A percentile compares a stretch with the other conserved stretches of the same genome.
Conservation (phyloP, 2,888 invertebrate species). For the Crioceris asparagi region DNA sequence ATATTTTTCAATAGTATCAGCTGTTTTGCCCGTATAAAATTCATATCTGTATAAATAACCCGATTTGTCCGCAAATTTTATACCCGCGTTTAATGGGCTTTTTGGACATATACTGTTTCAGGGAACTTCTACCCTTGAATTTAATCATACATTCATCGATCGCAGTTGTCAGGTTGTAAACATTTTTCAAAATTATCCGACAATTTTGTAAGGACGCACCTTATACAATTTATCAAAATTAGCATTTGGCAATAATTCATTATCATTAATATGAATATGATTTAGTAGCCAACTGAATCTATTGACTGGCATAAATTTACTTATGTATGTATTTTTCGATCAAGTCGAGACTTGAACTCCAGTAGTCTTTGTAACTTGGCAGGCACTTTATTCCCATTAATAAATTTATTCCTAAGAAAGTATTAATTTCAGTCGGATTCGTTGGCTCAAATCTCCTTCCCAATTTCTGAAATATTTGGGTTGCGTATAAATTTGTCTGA, state of each 20-base stretch:
- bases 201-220: constrained; percentile 9
- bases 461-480: constrained; percentile 1
- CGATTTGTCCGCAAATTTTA: too few relatives aligned
- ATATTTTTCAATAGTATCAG: constrained; percentile 15
- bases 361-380: constrained; percentile 12
- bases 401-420: constrained; percentile 12
- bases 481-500: constrained; percentile 6
- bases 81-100: constrained; percentile 28
- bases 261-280: constrained; percentile 17
- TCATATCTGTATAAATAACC: too few relatives aligned
- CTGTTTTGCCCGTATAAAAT: constrained; percentile 23
- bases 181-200: constrained; percentile 11
- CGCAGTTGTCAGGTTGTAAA: constrained; percentile 11
- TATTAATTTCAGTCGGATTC: constrained; percentile 10
- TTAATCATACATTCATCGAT: constrained; percentile 21
- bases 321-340: constrained; percentile 10
- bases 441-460: constrained; percentile 4
- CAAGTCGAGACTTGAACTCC: constrained; percentile 10
- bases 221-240: constrained; percentile 18
- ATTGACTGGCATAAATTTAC: constrained; percentile 8
- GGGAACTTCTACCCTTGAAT: constrained; percentile 15
- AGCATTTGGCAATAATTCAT: constrained; percentile 11
- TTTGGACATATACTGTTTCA: constrained; percentile 27
- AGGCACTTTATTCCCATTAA: constrained; percentile 13
- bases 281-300: constrained; percentile 15